A percentile compares a stretch with the other conserved stretches of the same genome.
Evolutionary conservation across 2,888 invertebrate genomes (phyloP).

Genomic region (Ectemnius cavifrons): DNA sequence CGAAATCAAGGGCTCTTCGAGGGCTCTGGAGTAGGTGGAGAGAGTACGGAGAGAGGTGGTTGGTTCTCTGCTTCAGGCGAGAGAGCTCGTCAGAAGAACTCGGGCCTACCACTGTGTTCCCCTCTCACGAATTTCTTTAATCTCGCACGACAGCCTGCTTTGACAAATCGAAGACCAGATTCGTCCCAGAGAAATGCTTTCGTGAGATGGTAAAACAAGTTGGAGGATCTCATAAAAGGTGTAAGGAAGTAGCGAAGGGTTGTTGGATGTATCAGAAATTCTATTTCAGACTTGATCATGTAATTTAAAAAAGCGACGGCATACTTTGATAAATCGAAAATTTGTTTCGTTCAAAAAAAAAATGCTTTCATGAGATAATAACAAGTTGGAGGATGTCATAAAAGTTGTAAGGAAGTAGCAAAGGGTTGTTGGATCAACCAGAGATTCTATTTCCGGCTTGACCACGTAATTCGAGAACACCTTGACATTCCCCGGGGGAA

Average conservation of each 20-base stretch:
- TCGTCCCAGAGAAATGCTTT: background rate
- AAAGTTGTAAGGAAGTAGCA: background rate
- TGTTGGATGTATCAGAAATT: constrained; percentile 15
- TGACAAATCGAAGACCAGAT: background rate
- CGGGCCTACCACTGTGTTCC: background rate
- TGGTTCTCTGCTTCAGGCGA: constrained; percentile 23
- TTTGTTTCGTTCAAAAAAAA: background rate
- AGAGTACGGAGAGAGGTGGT: constrained; percentile 26
- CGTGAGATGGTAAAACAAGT: too few relatives aligned
- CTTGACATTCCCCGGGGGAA: constrained; percentile 25
- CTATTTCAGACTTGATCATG: too few relatives aligned
- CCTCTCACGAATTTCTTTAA: background rate
- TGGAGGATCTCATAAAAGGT: background rate
- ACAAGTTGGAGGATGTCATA: background rate
- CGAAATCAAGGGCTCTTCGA: constrained; percentile 73
- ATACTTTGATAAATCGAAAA: background rate
- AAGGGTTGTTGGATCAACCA: constrained; percentile 14
- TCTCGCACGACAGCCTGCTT: too few relatives aligned
- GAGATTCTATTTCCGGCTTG: constrained; percentile 8
- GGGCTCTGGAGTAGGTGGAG: constrained; percentile 50
- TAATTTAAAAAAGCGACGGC: too few relatives aligned
- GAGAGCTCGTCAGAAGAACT: constrained; percentile 14
- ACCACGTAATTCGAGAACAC: constrained; percentile 30
- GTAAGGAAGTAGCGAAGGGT: background rate
- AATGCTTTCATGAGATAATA: background rate